Conservation (phyloP, 1,140 invertebrate species). For the Diabrotica undecimpunctata region DNA sequence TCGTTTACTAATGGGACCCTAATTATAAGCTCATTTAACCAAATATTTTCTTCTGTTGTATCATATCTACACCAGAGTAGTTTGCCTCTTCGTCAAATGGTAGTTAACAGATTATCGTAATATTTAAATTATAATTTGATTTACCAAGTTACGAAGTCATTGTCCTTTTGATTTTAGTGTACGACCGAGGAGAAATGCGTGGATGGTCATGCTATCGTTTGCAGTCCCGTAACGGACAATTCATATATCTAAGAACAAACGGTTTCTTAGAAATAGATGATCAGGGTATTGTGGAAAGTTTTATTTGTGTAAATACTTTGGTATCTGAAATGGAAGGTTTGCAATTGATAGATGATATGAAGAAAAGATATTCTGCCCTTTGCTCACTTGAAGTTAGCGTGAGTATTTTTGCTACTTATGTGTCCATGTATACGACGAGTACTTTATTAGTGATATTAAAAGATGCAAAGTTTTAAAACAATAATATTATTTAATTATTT, state of each 20-base stretch:
- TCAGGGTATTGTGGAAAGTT: constrained; percentile 70
- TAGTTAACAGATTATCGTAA: no score
- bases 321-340: constrained; percentile 68
- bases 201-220: constrained; percentile 80
- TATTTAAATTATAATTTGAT: no score
- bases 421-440: background rate
- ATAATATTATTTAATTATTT: no score
- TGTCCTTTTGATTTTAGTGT: constrained; percentile 62
- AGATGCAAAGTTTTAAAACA: no score
- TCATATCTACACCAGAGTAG: no score
- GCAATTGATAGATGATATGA: constrained; percentile 67
- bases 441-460: background rate
- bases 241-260: constrained; percentile 75
- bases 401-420: background rate
- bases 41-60: no score
- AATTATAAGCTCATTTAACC: no score
- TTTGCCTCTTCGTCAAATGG: no score
- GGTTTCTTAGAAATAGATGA: constrained; percentile 74
- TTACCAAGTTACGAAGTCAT: no score
- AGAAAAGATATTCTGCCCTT: constrained; percentile 59
- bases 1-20: no score
- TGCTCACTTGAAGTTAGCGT: background rate
- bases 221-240: constrained; percentile 70
- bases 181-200: constrained; percentile 66
- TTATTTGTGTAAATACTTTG: constrained; percentile 81